phyloP scores from a whole-genome alignment of 2,113 vertebrate species.

The Oncorhynchus keta region DNA sequence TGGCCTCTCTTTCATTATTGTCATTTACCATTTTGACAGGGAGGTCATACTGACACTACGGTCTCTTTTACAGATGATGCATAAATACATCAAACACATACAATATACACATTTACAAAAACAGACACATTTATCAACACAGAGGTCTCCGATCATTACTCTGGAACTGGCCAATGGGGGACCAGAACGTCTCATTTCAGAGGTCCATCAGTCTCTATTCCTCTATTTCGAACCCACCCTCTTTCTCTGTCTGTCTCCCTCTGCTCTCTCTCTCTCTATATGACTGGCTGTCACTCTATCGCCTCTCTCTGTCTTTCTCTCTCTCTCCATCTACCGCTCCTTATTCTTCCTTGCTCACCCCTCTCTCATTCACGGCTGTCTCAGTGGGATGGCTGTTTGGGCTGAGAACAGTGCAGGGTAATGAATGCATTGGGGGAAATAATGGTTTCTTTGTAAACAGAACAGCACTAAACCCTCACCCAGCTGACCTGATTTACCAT shows the following conservation, averaged over 20 bases:
- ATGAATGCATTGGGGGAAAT: conserved; percentile 16
- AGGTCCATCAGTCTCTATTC: conserved; percentile 5
- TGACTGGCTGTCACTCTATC: too few relatives aligned
- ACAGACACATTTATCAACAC: too few relatives aligned
- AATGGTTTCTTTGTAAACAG: conserved; percentile 35
- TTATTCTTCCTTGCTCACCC: not conserved
- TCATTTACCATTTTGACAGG: too few relatives aligned
- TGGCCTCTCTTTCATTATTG: conserved; percentile 15
- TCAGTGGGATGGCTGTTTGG: conserved; percentile 28
- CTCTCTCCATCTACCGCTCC: conserved; percentile 19
- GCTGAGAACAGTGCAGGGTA: conserved; percentile 22
- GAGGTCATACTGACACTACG: too few relatives aligned
- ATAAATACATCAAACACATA: too few relatives aligned
- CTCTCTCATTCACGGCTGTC: conserved; percentile 33
- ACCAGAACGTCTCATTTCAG: too few relatives aligned
- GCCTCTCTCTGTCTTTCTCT: conserved; percentile 28
- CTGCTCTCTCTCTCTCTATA: not conserved
- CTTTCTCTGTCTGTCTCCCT: conserved; percentile 1
- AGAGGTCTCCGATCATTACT: too few relatives aligned
- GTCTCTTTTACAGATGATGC: too few relatives aligned
- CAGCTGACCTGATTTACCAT: conserved; percentile 46
- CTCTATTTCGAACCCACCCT: too few relatives aligned
- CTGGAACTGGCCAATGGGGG: too few relatives aligned
- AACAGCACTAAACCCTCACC: conserved; percentile 30
- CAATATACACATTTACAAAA: too few relatives aligned